Evolutionary conservation across 2,888 invertebrate species (phyloP).

Genomic region (Alentia gelatinosa): DNA sequence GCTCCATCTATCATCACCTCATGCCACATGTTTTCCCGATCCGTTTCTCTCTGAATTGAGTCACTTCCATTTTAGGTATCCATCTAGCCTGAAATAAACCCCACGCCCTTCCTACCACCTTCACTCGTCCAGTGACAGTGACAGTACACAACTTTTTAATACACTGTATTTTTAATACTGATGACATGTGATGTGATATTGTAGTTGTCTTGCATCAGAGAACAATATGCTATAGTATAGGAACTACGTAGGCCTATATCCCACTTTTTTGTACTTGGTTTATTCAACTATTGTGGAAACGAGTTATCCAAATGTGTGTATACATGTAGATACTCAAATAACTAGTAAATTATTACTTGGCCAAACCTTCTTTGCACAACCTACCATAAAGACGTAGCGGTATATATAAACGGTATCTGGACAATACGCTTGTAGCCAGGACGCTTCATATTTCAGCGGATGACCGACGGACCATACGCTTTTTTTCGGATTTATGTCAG

Average conservation of each 20-base stretch:
- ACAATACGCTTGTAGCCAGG: too few species aligned
- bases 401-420: too few species aligned
- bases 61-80: too few species aligned
- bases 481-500: background rate
- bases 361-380: background rate
- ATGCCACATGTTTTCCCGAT: too few species aligned
- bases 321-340: background rate
- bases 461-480: background rate
- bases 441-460: background rate
- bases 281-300: background rate
- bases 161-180: background rate
- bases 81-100: background rate
- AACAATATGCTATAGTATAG: background rate
- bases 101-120: background rate
- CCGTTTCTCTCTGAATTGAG: too few species aligned
- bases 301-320: background rate
- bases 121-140: background rate
- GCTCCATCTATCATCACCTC: too few species aligned
- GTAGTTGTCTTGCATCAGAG: background rate
- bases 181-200: background rate
- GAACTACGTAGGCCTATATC: too few species aligned
- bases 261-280: background rate
- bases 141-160: background rate
- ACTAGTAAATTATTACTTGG: background rate
- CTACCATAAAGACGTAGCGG: too few species aligned